These are phyloP conservation scores for Trachythela sp. DNA, from an alignment of 64 coral and sea anemone species.

Conservation along the genomic window DNA sequence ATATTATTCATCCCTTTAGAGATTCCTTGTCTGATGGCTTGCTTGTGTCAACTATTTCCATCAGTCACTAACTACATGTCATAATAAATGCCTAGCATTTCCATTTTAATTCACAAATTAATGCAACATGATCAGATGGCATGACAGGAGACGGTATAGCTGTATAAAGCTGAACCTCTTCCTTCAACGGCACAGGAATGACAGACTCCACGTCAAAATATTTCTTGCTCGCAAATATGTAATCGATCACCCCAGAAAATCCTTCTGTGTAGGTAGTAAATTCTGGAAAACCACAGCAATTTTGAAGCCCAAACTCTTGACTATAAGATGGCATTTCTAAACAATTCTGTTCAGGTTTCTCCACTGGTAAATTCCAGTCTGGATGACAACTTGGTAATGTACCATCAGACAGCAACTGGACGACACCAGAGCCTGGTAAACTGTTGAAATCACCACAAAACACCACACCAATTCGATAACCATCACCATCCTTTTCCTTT, in stretches of 20 bases:
- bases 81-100: constrained; percentile 14
- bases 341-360: constrained; percentile 63
- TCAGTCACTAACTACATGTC: too few relatives aligned
- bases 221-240: constrained; percentile 73
- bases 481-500: neutral
- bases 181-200: constrained; percentile 68
- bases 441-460: constrained; percentile 96
- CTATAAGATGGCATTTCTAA: constrained; percentile 23
- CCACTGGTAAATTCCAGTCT: constrained; percentile 72
- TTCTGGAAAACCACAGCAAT: constrained; percentile 61
- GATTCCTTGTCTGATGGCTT: too few relatives aligned
- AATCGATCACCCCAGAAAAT: constrained; percentile 77
- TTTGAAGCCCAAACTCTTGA: constrained; percentile 52
- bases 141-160: constrained; percentile 84
- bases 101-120: constrained; percentile 95
- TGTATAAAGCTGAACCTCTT: constrained; percentile 56
- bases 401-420: constrained; percentile 59
- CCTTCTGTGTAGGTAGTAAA: constrained; percentile 81
- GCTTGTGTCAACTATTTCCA: too few relatives aligned
- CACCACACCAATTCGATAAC: constrained; percentile 57
- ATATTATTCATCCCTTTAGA: too few relatives aligned
- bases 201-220: constrained; percentile 69
- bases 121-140: constrained; percentile 92
- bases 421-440: constrained; percentile 49
- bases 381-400: constrained; percentile 38